These are phyloP conservation scores for Drosophila rufa DNA, from an alignment of 1,140 invertebrate species.

Conservation along the genomic window DNA sequence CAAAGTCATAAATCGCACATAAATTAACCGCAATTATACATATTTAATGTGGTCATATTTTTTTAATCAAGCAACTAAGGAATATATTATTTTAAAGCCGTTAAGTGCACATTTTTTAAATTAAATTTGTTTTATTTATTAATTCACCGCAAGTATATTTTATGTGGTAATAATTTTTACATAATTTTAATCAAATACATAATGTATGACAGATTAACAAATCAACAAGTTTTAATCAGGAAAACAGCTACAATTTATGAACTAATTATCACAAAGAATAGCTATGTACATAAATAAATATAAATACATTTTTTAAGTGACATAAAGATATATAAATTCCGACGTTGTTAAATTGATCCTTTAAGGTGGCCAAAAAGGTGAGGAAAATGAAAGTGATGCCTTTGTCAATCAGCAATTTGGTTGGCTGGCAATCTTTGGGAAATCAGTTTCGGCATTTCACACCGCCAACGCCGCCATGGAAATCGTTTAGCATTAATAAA, in stretches of 20 bases:
- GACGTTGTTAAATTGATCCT: conserved; percentile 9
- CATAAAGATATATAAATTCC: background rate
- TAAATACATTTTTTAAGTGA: background rate
- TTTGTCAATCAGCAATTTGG: conserved; percentile 33
- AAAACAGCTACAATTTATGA: background rate
- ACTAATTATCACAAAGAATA: background rate
- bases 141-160: background rate
- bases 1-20: too few species aligned
- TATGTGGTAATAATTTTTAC: background rate
- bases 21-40: background rate
- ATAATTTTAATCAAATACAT: background rate
- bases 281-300: background rate
- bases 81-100: too few species aligned
- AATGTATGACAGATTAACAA: background rate
- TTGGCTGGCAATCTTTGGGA: conserved; percentile 17
- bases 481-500: conserved; percentile 68
- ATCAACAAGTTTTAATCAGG: background rate
- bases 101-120: background rate
- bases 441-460: conserved; percentile 19
- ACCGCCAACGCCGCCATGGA: conserved; percentile 22
- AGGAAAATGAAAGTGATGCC: conserved; percentile 12
- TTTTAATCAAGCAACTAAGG: background rate
- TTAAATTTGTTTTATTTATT: background rate
- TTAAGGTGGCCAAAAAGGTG: conserved; percentile 10
- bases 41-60: background rate